These are phyloP conservation scores for Alviniconcha marisindica DNA, from an alignment of 1,140 invertebrate genomes.

Conservation along the genomic window DNA sequence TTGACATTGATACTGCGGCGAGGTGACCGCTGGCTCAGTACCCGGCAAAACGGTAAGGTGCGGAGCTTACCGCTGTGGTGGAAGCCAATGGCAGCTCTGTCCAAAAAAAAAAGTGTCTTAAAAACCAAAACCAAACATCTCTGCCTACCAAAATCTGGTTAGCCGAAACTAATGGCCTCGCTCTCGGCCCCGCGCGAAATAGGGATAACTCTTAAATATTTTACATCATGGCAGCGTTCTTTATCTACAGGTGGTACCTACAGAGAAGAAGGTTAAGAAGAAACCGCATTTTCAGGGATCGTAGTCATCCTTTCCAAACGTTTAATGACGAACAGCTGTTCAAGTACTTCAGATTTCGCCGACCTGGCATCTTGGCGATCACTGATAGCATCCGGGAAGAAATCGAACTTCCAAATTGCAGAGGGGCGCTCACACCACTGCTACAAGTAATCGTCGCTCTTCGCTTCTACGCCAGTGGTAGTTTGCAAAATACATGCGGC, in stretches of 20 bases:
- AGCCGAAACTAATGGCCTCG: no score
- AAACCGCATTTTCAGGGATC: neutral
- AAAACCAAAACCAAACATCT: no score
- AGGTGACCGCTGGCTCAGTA: no score
- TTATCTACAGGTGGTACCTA: neutral
- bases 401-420: neutral
- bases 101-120: no score
- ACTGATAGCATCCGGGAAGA: neutral
- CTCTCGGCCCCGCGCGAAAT: no score
- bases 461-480: neutral
- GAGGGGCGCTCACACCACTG: neutral
- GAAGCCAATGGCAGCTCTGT: no score
- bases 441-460: neutral
- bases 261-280: neutral
- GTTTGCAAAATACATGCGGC: neutral
- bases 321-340: neutral
- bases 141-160: no score
- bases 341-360: neutral
- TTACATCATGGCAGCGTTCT: no score
- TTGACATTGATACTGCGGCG: no score
- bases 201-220: no score
- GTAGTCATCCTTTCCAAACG: neutral
- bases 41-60: no score
- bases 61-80: no score
- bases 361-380: neutral